Evolutionary conservation across 2,797 vertebrate genomes (phyloP), one percentile per base, ranked within the genome.

Genomic region (Dicrostonyx torquatus): DNA sequence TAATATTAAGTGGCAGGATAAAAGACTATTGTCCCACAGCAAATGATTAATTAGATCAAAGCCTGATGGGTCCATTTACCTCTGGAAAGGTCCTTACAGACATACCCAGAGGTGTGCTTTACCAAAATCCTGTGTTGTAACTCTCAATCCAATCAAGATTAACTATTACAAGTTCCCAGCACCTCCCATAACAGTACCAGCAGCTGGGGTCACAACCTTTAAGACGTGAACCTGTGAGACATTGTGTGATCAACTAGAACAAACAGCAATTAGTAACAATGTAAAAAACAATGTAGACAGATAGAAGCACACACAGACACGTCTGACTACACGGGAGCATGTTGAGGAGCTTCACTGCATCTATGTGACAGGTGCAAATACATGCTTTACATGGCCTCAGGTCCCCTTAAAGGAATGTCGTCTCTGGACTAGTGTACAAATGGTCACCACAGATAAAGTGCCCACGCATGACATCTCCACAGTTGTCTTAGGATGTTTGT

Each of bases 391-490:
- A 17, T 87, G 50, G 37, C 13, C 31, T 66, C 66, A 73, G 20
- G 20, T 13, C 34, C 34, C 43, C 72, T 53, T 88, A 11, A 15
- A 78, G 72, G 29, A 62, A 8, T 2, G 26, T 37, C 48, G 58
- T 24, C 45, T 11, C 6, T 26, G 20, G 29, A 70, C n/a, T 73
- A 43, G 55, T 50, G 22, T 83, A 15, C 43, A 62, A 87, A 64
- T 64, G 40, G 31, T 22, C 8, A 3, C 20, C 26, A 29, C 5
- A 66, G 24, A 48, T 12, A 29, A 89, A 64, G 45, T 50, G 20
- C 20, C 55, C 55, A n/a, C 8, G 13, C 2, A 18, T 20, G 0
- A 26, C 40, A 31, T 24, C 12, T 45, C 37, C 1, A 0, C 2
- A 29, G 58, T 60, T 15, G 37, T 40, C 34, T 50, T 17, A 2